Conservation (phyloP, 2,888 invertebrate species). For the Noctua fimbriata region DNA sequence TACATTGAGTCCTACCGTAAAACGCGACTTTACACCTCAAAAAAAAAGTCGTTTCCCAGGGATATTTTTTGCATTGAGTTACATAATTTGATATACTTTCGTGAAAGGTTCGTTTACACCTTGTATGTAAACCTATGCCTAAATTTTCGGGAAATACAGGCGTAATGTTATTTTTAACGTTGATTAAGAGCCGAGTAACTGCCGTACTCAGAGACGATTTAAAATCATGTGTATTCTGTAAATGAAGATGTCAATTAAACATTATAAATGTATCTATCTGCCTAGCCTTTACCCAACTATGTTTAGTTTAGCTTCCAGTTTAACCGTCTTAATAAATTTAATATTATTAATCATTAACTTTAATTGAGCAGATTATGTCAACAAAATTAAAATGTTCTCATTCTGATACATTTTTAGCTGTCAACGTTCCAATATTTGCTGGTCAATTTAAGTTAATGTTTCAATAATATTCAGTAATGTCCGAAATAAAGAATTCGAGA, state of each 20-base stretch:
- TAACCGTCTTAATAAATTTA: neutral
- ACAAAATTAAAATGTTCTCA: neutral
- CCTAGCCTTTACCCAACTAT: neutral
- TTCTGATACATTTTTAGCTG: neutral
- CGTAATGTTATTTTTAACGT: neutral
- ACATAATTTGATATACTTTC: too few relatives aligned
- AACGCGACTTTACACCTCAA: too few relatives aligned
- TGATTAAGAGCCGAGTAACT: neutral
- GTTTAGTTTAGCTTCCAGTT: neutral
- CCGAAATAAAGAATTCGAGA: neutral
- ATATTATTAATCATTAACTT: neutral
- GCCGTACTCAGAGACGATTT: neutral
- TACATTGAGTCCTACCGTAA: too few relatives aligned
- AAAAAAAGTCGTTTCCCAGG: too few relatives aligned
- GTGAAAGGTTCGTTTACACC: too few relatives aligned
- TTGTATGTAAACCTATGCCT: neutral
- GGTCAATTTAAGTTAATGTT: neutral
- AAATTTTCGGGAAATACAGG: neutral
- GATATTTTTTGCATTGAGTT: too few relatives aligned
- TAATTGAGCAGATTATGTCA: neutral
- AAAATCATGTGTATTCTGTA: neutral
- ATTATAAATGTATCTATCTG: neutral
- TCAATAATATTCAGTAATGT: neutral
- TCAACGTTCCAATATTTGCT: neutral
- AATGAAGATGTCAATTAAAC: neutral